phyloP scores from a whole-genome alignment of 1,140 invertebrate genomes.

The Drosophila tristis region DNA sequence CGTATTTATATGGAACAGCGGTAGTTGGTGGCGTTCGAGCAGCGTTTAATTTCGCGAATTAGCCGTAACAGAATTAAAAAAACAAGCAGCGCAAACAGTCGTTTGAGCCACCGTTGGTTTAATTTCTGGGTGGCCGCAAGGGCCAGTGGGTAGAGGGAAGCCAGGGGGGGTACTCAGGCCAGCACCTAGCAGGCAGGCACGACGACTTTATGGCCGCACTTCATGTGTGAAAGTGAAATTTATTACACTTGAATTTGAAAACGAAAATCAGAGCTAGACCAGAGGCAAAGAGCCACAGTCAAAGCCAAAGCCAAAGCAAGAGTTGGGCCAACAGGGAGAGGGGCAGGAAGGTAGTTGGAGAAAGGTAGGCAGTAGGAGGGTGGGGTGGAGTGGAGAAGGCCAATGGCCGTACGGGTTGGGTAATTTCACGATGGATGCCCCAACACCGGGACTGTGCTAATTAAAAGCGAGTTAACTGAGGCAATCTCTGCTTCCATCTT shows the following conservation, averaged over 20 bases:
- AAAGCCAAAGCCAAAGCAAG: too few relatives aligned
- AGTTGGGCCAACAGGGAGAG: background rate
- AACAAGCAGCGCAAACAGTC: conserved; percentile 13
- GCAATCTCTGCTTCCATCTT: conserved; percentile 26
- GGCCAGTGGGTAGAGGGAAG: background rate
- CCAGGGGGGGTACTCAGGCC: conserved; percentile 8
- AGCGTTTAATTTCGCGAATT: conserved; percentile 63
- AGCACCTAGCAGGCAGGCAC: conserved; percentile 42
- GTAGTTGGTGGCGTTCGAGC: conserved; percentile 37
- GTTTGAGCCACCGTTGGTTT: conserved; percentile 14
- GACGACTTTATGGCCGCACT: conserved; percentile 55
- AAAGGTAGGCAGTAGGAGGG: conserved; percentile 1
- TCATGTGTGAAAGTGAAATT: conserved; percentile 80
- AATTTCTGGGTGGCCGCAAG: conserved; percentile 2
- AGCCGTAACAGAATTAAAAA: conserved; percentile 28
- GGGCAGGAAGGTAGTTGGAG: background rate
- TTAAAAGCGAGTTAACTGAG: conserved; percentile 47
- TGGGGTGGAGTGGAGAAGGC: conserved; percentile 6
- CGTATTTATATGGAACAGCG: conserved; percentile 67
- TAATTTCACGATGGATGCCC: conserved; percentile 39
- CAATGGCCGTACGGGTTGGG: conserved; percentile 41
- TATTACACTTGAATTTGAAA: conserved; percentile 70
- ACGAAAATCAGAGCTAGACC: conserved; percentile 68
- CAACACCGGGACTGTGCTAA: conserved; percentile 31
- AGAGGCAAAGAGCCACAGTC: background rate